Base-by-base conservation (phyloP, 2,888 invertebrate species). In the Acleris literana region DNA sequence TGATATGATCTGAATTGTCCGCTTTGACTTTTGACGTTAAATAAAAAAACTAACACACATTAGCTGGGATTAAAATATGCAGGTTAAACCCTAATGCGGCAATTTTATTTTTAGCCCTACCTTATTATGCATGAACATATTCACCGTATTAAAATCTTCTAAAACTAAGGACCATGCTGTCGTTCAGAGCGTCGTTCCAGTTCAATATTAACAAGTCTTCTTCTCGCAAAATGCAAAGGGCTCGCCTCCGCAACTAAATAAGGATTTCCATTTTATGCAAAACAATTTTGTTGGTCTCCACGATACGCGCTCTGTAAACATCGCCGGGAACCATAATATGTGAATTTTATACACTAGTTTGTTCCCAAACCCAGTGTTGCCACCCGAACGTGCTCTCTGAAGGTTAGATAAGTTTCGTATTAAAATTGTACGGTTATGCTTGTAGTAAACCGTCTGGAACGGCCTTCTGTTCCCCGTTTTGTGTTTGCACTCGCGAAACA, bases 241-340 rank as follows among this genome's bases (percentile, higher is more conserved):
- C 51, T 49, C 48, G 46, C 48, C 61, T 44, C 29, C 61, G 17
- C 22, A 62, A 66, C 61, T 62, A 62, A 62, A 62, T 52, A 66
- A 53, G 53, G 56, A 66, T 66, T 66, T 62, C 25, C 66, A 66
- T 66, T 57, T 66, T 66, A 66, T 66, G 61, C 62, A 66, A 66
- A 66, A 33, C 39, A 57, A 44, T 49, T 33, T 22, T 46, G 57
- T 56, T 46, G 60, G 51, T 61, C 18, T 13, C 33, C 52, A 18
- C 33, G 43, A 46, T 20, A 61, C 61, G 46, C 65, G 61, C 57
- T 56, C 9, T 52, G 61, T 57, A 62, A 66, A 66, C 66, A 66
- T 20, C 17, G 52, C 44, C 48, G 44, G 52, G 52, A 56, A 43
- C 56, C 51, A 63, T 61, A 61, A 66, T 53, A 46, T 57, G 52